phyloP scores from a whole-genome alignment of 2,113 vertebrate genomes.

The Plestiodon gilberti region DNA sequence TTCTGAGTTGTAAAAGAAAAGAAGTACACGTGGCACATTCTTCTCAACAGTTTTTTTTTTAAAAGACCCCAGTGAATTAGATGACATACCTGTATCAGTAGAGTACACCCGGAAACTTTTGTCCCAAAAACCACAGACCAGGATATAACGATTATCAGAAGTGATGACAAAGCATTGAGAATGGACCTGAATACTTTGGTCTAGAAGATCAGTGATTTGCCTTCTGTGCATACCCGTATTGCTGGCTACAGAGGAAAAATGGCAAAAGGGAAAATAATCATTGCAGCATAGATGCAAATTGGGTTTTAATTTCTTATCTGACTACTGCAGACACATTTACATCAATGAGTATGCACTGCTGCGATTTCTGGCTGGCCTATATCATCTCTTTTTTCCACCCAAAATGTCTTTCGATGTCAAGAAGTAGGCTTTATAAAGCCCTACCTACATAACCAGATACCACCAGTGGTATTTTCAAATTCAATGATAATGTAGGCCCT shows the following conservation, averaged over 20 bases:
- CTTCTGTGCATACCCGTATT: conserved; percentile 89
- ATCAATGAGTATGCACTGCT: background rate
- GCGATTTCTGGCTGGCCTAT: background rate
- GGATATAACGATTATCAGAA: conserved; percentile 93
- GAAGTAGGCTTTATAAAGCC: background rate
- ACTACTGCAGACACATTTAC: background rate
- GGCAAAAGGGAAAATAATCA: background rate
- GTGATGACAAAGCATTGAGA: conserved; percentile 96
- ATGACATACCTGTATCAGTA: conserved; percentile 89
- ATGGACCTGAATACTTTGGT: conserved; percentile 96
- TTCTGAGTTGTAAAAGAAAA: conserved; percentile 18
- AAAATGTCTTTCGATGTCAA: background rate
- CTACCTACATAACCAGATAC: background rate
- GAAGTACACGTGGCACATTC: background rate
- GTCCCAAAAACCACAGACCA: conserved; percentile 98
- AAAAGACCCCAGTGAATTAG: conserved; percentile 26
- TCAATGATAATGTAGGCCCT: background rate
- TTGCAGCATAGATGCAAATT: conserved; percentile 19
- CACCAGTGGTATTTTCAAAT: background rate
- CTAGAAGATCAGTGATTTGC: conserved; percentile 95
- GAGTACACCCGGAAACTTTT: conserved; percentile 98
- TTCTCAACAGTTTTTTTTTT: conserved; percentile 8
- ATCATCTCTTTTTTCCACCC: background rate
- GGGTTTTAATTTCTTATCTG: conserved; percentile 20
- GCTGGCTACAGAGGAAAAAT: conserved; percentile 77